Evolutionary conservation across 92 coral and sea anemone species (phyloP).

Genomic region (Bergia puertoricense): DNA sequence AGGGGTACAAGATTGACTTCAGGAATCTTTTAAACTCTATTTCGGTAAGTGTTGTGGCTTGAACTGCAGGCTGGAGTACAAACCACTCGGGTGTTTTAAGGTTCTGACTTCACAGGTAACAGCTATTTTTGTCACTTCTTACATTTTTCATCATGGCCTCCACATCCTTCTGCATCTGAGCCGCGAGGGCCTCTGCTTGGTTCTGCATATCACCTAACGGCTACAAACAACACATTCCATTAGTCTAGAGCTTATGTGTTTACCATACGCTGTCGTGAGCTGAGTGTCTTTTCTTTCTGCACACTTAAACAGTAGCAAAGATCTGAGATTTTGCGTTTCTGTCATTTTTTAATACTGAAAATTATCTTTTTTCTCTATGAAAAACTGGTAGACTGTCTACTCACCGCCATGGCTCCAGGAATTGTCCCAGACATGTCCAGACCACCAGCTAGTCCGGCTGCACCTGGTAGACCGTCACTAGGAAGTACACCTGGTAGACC

Average conservation of each 20-base stretch:
- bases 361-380: neutral
- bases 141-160: slow-evolving; percentile 76
- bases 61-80: neutral
- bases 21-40: no score
- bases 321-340: no score
- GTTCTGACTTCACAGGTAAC: neutral
- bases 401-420: slow-evolving; percentile 9
- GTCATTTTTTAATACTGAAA: no score
- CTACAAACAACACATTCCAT: slow-evolving; percentile 31
- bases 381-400: neutral
- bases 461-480: neutral
- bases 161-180: slow-evolving; percentile 72
- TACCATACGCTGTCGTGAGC: neutral
- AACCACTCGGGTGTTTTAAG: neutral
- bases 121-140: neutral
- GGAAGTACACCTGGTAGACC: neutral
- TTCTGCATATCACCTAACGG: slow-evolving; percentile 62
- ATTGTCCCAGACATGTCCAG: neutral
- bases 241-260: neutral
- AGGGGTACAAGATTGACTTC: no score
- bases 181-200: slow-evolving; percentile 74
- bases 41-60: neutral
- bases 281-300: neutral
- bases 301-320: neutral
- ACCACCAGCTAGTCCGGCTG: neutral